A percentile compares a stretch with the other conserved stretches of the same genome.
Evolutionary conservation across 2,888 invertebrate species (phyloP).

Genomic region (Rhodophaea formosa): DNA sequence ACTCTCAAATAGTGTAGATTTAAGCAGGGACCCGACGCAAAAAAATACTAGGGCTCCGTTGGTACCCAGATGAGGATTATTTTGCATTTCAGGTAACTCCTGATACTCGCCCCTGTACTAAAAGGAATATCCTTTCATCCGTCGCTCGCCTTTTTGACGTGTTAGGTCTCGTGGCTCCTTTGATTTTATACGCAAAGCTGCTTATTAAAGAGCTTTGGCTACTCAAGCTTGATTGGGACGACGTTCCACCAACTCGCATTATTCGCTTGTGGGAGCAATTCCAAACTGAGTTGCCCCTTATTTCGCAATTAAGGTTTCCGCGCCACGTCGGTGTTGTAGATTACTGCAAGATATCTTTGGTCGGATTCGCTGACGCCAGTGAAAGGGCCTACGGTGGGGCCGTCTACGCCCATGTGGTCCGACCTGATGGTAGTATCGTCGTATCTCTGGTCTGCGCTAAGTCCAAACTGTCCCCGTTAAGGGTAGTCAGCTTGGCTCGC

Average conservation of each 20-base stretch:
- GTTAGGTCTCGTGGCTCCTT: conserved; percentile 7
- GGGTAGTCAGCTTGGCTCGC: too few species aligned
- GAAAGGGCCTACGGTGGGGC: conserved; percentile 9
- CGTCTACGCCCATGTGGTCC: conserved; percentile 2
- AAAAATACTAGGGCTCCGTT: background rate
- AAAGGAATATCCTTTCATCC: conserved; percentile 13
- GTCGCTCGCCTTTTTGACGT: conserved; percentile 16
- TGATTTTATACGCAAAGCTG: conserved; percentile 3
- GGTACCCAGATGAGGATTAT: background rate
- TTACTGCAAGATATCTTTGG: background rate
- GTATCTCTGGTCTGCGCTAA: background rate
- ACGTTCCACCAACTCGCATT: too few species aligned
- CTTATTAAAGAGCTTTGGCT: background rate
- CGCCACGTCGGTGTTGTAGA: background rate
- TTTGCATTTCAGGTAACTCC: background rate
- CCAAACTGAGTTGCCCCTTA: too few species aligned
- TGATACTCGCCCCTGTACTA: background rate
- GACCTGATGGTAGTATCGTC: background rate
- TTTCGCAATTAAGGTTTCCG: too few species aligned
- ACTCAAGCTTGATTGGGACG: too few species aligned
- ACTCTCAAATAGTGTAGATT: background rate
- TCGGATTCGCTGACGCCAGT: conserved; percentile 12
- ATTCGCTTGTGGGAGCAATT: too few species aligned
- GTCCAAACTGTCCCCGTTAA: background rate
- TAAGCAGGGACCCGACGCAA: background rate